Base-by-base conservation (phyloP, 2,797 vertebrate genomes). In the Darevskia nairensis region DNA sequence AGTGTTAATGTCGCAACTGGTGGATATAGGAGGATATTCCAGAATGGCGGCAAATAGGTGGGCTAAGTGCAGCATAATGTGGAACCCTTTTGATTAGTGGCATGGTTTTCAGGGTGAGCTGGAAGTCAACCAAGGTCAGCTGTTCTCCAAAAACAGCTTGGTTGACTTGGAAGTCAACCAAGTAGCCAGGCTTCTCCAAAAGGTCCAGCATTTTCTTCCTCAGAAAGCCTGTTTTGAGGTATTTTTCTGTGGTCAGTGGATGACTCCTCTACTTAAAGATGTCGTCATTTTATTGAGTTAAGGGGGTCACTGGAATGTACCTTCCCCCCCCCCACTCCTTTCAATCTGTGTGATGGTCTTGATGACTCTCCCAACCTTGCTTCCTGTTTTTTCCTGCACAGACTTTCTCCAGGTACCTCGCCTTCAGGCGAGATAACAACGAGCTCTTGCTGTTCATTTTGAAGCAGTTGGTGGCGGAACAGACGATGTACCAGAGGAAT, bases 391-490 rank as follows among this genome's bases (percentile, higher is more conserved):
- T 66, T 77, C n/a, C 6, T 41, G 78, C 8, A 5, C 93, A 99
- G 99, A 99, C 98, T 0, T 99, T 99, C 19, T 96, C 99, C 7
- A 98, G 98, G 21, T 99, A 99, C 94, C 97, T 99, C 86, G 97
- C 99, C 0, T 99, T 99, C 97, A 97, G 97, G 69, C 94, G 98
- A 10, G 99, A 99, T 97, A 99, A 99, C 98, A 99, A 99, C 0
- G 99, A 99, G 95, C 97, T 99, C 77, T 95, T 99, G 95, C 97
- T 99, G 71, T 99, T 99, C 96, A 97, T 99, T 94, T 96, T 99
- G 90, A 99, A 99, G 91, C 99, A 99, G 96, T 95, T 99, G 94
- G 97, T 99, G n/a, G 96, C 98, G 0, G 99, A 99, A 95, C 99
- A 99, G 95, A 97, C 98, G 44, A 93, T 97, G 0, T 99, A 99